Percentiles rank a stretch among this genome's conserved stretches.
Conservation (phyloP, 2,888 invertebrate genomes). For the Trissolcus japonicus region DNA sequence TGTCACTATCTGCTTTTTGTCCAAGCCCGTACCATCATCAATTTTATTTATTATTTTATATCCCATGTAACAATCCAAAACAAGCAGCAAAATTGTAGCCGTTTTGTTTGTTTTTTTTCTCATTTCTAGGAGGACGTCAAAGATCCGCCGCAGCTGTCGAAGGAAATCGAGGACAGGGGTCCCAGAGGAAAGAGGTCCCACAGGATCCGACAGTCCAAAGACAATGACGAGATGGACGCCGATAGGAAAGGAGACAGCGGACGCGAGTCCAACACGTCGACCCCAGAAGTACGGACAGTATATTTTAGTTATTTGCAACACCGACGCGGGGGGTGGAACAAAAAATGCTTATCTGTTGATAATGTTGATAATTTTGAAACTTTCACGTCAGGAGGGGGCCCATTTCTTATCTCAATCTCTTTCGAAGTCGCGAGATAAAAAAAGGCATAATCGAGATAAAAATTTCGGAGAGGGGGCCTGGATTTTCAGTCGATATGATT, state of each 20-base stretch:
- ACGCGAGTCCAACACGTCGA: conserved; percentile 65
- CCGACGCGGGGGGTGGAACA: no score
- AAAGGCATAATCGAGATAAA: not conserved
- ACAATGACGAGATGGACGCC: conserved; percentile 72
- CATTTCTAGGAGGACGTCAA: conserved; percentile 31
- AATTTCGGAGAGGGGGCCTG: not conserved
- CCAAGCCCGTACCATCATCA: no score
- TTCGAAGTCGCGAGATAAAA: not conserved
- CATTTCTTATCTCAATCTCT: not conserved
- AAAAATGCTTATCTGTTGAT: no score
- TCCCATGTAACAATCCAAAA: not conserved
- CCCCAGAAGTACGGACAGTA: conserved; percentile 67
- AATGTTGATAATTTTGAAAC: no score
- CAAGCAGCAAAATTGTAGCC: not conserved
- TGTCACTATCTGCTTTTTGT: no score
- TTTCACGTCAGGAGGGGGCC: no score
- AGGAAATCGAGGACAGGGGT: conserved; percentile 26
- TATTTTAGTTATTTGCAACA: not conserved
- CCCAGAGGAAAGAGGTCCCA: conserved; percentile 23
- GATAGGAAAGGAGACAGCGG: conserved; percentile 71
- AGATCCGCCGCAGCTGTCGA: conserved; percentile 40
- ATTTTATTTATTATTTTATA: not conserved
- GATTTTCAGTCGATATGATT: conserved; percentile 28
- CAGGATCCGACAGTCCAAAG: conserved; percentile 56
- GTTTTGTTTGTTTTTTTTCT: not conserved